Percentiles rank a stretch among this genome's conserved stretches.
These are phyloP conservation scores for Petromus typicus DNA, from an alignment of 2,113 vertebrate species.

Conservation along the genomic window DNA sequence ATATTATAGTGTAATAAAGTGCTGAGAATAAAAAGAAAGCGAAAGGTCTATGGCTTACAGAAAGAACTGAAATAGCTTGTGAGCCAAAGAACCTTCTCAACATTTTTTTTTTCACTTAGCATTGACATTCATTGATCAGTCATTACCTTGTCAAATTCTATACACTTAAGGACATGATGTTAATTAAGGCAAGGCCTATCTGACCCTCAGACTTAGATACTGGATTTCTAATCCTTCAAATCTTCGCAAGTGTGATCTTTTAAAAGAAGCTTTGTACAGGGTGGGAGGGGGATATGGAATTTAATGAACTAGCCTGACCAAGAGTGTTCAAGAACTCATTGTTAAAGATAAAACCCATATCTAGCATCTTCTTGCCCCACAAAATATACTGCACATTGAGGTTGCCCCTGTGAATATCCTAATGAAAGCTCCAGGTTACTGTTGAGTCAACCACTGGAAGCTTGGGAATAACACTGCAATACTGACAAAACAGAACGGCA, in stretches of 20 bases:
- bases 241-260: constrained; percentile 47
- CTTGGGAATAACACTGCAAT: not conserved
- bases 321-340: not conserved
- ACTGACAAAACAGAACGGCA: not conserved
- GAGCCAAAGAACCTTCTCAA: not conserved
- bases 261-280: not conserved
- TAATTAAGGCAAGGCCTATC: constrained; percentile 33
- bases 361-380: not conserved
- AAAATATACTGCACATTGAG: not conserved
- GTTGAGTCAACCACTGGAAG: not conserved
- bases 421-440: not conserved
- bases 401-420: not conserved
- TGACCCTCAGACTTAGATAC: not conserved
- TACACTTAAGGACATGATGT: not conserved
- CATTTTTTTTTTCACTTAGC: not conserved
- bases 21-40: not conserved
- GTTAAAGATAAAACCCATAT: not conserved
- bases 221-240: constrained; percentile 58
- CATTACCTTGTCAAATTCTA: not conserved
- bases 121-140: not conserved
- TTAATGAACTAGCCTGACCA: not conserved
- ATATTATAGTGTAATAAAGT: not conserved
- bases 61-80: not conserved
- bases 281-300: not conserved
- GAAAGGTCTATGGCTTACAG: not conserved